Evolutionary conservation across 2,797 vertebrate genomes (phyloP).

Genomic region (Pipistrellus kuhlii): DNA sequence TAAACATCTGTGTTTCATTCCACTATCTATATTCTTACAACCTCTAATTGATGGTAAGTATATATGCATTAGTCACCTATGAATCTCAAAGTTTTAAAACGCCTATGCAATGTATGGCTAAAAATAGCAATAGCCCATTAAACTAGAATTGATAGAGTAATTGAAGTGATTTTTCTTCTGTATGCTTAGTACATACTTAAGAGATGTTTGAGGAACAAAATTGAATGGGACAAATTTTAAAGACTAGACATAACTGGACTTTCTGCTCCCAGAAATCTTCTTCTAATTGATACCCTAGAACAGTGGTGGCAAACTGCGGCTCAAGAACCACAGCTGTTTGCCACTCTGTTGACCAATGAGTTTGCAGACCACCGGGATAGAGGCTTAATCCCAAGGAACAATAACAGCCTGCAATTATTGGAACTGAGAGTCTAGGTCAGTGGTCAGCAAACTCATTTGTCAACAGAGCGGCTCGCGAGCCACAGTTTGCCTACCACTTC

Average conservation of each 20-base stretch:
- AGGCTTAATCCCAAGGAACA: too few species aligned
- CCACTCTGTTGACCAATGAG: too few species aligned
- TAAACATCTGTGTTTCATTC: background rate
- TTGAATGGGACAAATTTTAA: background rate
- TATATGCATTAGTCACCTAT: background rate
- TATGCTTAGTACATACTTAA: background rate
- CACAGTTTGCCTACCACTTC: too few species aligned
- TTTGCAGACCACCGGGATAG: too few species aligned
- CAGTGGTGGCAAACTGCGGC: too few species aligned
- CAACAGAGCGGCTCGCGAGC: too few species aligned
- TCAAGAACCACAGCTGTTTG: too few species aligned
- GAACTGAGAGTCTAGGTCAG: too few species aligned
- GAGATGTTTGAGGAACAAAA: background rate
- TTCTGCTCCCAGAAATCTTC: background rate
- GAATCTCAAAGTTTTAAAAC: slow-evolving; percentile 42
- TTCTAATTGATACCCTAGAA: background rate
- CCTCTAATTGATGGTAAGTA: slow-evolving; percentile 8
- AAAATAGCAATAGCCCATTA: slow-evolving; percentile 4
- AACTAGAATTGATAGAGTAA: background rate
- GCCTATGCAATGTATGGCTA: background rate
- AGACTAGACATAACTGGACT: slow-evolving; percentile 8
- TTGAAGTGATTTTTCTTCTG: background rate
- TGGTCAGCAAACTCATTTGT: too few species aligned
- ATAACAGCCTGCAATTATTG: too few species aligned
- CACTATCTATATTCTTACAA: background rate